Evolutionary conservation across 2,888 invertebrate species (phyloP).

Genomic region (Onchidella celtica): DNA sequence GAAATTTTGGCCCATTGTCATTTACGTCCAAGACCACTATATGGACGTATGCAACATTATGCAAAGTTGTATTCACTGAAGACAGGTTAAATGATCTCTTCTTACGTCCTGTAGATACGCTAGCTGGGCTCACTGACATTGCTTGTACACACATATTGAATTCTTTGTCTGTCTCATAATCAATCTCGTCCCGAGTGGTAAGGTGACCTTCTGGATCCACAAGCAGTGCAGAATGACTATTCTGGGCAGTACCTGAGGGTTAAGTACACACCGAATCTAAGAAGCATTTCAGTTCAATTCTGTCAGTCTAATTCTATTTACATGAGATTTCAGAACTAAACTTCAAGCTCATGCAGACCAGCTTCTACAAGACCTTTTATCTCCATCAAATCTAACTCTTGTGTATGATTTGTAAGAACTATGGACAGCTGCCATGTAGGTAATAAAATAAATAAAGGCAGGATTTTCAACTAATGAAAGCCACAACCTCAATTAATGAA

Average conservation of each 20-base stretch:
- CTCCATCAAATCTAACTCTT: too few species aligned
- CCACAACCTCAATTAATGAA: too few species aligned
- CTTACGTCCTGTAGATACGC: conserved; percentile 80
- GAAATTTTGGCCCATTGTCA: conserved; percentile 67
- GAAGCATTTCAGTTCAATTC: too few species aligned
- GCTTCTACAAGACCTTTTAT: too few species aligned
- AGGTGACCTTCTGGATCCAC: conserved; percentile 56
- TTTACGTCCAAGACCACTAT: conserved; percentile 64
- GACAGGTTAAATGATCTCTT: conserved; percentile 52
- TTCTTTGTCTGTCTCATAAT: conserved; percentile 87
- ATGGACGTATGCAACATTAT: conserved; percentile 59
- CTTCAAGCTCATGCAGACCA: too few species aligned
- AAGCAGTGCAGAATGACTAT: conserved; percentile 23
- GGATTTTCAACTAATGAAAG: too few species aligned
- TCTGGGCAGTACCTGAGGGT: conserved; percentile 19
- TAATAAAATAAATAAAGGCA: too few species aligned
- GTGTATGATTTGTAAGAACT: too few species aligned
- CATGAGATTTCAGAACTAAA: too few species aligned
- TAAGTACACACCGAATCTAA: too few species aligned
- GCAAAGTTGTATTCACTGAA: conserved; percentile 24
- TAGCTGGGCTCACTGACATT: conserved; percentile 83
- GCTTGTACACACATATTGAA: conserved; percentile 87
- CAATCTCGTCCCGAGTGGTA: conserved; percentile 82
- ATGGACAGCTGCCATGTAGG: too few species aligned
- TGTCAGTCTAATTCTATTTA: too few species aligned